Evolutionary conservation across 2,888 invertebrate species (phyloP), one percentile per base, ranked within the genome.

Genomic region (Yponomeuta cagnagella): DNA sequence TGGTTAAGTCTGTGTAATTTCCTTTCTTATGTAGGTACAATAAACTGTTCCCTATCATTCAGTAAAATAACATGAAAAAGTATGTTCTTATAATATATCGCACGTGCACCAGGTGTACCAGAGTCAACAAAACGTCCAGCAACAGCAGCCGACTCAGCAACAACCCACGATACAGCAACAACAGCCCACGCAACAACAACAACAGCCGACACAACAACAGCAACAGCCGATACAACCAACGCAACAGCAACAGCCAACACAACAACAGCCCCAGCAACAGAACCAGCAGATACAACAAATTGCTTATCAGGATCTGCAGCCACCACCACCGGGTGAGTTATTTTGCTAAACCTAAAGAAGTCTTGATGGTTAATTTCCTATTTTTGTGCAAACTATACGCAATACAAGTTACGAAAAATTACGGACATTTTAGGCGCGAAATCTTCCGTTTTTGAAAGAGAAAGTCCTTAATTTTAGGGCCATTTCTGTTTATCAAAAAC

Each of bases 31-130:
- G 23, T 23, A 23, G 23, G 23, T 23, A 23, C 23, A 23, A 23
- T 23, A 23, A 23, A 23, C 23, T 23, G 23, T 23, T 23, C 23
- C 23, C 23, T 23, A 23, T 23, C 23, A 23, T 23, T 23, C 23
- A 23, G 23, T 43, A 43, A 43, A 8, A 43, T 43, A 43, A 43
- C 8, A 43, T 5, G 5, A 43, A 43, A 1, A 43, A 43, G 43
- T 43, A 37, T 33, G 5, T 33, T 8, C 43, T 43, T 8, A 43
- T 43, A 43, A 43, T 43, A 43, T 8, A 43, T 8, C 43, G 43
- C 43, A 8, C 43, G 43, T 43, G 84, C 90, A 89, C 78, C 93
- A 74, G 87, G 71, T 82, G 74, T 70, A 48, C 67, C 86, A 83
- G 71, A 82, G 78, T 37, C 87, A 87, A 31, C 82, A 0, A 76